phyloP scores from a whole-genome alignment of 2,113 vertebrate species.

The Larimichthys polyactis region DNA sequence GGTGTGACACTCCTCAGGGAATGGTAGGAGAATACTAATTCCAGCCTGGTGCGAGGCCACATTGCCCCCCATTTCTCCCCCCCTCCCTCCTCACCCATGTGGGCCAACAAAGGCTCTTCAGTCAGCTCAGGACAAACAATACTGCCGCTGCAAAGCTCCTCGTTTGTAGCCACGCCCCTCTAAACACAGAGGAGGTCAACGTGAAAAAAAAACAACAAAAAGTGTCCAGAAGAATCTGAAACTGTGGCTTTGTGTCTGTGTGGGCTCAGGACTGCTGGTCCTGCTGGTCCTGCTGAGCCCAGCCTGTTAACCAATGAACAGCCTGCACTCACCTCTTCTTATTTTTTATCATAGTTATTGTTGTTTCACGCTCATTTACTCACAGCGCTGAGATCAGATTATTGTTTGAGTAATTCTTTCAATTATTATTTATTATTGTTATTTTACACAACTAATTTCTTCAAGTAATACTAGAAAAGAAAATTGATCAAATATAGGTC shows the following conservation, averaged over 20 bases:
- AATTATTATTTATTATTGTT: neutral
- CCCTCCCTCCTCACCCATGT: conserved; percentile 28
- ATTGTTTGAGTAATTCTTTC: neutral
- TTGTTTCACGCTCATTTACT: neutral
- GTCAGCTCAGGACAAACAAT: conserved; percentile 81
- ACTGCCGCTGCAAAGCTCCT: conserved; percentile 65
- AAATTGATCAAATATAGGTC: neutral
- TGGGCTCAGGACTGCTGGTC: neutral
- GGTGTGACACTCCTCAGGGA: conserved; percentile 74
- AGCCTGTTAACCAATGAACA: neutral
- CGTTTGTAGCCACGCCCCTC: conserved; percentile 68
- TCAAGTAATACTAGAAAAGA: too few relatives aligned
- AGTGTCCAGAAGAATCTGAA: conserved; percentile 56
- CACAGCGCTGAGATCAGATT: too few relatives aligned
- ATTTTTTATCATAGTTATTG: neutral
- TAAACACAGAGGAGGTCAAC: conserved; percentile 50
- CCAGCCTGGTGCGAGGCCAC: conserved; percentile 75
- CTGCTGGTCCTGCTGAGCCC: neutral
- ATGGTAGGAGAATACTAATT: conserved; percentile 86
- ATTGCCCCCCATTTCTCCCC: conserved; percentile 53
- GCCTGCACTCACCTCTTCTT: neutral
- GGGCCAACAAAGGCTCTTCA: conserved; percentile 82
- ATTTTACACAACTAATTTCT: neutral
- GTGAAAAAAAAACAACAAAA: neutral
- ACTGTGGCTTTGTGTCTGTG: conserved; percentile 65